Percentiles rank a stretch among this genome's conserved stretches.
These are phyloP conservation scores for Caerostris darwini DNA, from an alignment of 1,140 invertebrate species.

Conservation along the genomic window DNA sequence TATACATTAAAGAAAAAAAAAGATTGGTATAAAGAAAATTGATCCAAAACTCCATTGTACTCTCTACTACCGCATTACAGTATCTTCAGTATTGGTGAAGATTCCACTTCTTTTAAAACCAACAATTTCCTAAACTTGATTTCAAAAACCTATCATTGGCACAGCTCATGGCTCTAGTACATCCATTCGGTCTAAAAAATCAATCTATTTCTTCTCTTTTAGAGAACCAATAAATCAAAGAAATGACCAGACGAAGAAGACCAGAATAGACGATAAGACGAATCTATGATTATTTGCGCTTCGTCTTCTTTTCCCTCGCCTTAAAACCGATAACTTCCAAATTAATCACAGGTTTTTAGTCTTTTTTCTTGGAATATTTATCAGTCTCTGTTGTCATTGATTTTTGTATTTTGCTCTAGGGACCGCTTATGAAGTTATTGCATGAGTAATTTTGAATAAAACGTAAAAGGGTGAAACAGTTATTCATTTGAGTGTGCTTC, in stretches of 20 bases:
- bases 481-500: not conserved
- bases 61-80: too few relatives aligned
- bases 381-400: slow-evolving; percentile 64
- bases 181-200: slow-evolving; percentile 69
- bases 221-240: slow-evolving; percentile 75
- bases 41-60: too few relatives aligned
- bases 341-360: slow-evolving; percentile 74
- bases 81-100: too few relatives aligned
- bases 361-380: slow-evolving; percentile 71
- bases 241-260: slow-evolving; percentile 74
- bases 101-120: slow-evolving; percentile 44
- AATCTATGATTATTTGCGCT: slow-evolving; percentile 77
- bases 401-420: slow-evolving; percentile 59
- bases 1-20: too few relatives aligned
- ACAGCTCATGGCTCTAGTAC: slow-evolving; percentile 45
- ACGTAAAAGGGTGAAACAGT: not conserved
- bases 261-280: slow-evolving; percentile 75
- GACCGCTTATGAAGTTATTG: slow-evolving; percentile 65
- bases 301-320: slow-evolving; percentile 52
- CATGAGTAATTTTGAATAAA: slow-evolving; percentile 64
- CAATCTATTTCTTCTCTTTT: slow-evolving; percentile 53
- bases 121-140: slow-evolving; percentile 69
- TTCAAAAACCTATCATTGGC: slow-evolving; percentile 50
- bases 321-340: slow-evolving; percentile 77
- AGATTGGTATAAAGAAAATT: too few relatives aligned